These are phyloP conservation scores for Halocynthia roretzi DNA, from an alignment of 23 tunicate species.

Conservation along the genomic window DNA sequence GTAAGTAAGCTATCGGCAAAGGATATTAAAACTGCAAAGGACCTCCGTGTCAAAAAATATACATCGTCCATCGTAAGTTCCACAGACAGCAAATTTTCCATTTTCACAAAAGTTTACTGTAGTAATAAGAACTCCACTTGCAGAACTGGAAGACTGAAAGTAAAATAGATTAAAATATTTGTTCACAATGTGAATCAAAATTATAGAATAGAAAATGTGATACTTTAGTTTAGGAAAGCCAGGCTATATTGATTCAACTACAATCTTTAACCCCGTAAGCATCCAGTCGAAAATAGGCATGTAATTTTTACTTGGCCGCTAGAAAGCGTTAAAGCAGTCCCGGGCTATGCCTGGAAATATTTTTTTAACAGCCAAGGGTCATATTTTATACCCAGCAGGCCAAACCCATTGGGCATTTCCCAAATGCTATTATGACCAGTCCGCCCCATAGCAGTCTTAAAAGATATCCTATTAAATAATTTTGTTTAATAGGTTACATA, in stretches of 20 bases:
- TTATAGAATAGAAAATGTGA: background rate
- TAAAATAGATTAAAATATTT: background rate
- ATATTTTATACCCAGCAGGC: no score
- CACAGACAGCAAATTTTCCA: constrained; percentile 93
- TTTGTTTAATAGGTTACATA: background rate
- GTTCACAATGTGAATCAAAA: background rate
- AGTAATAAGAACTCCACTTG: constrained; percentile 41
- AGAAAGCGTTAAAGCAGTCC: no score
- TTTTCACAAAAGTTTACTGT: constrained; percentile 94
- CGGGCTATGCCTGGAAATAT: no score
- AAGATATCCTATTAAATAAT: background rate
- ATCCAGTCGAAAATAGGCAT: no score
- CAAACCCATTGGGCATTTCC: no score
- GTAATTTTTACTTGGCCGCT: no score
- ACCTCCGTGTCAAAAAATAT: constrained; percentile 91
- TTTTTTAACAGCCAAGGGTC: no score
- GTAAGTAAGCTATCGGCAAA: background rate
- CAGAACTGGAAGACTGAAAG: constrained; percentile 14
- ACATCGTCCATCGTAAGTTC: constrained; percentile 97
- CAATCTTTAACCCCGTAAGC: no score
- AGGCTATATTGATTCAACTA: no score
- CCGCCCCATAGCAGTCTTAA: no score
- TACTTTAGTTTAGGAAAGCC: background rate
- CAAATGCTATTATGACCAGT: no score
- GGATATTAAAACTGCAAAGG: background rate